Evolutionary conservation across 2,888 invertebrate species (phyloP).

Genomic region (Druceiella hillmani): DNA sequence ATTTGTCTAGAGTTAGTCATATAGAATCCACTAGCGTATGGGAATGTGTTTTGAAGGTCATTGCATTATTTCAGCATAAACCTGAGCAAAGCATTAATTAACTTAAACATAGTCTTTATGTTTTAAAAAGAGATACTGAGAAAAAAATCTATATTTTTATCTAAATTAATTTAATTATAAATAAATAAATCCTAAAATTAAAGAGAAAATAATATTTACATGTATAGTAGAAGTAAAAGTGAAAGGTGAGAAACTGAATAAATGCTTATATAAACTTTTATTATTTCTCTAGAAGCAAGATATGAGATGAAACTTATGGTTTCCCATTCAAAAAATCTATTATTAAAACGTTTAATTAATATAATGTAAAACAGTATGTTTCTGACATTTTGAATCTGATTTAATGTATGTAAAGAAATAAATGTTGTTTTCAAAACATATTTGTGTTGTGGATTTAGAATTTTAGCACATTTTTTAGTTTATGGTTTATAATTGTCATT

Average conservation of each 20-base stretch:
- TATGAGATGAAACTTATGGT: conserved; percentile 41
- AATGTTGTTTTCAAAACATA: conserved; percentile 53
- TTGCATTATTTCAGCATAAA: no score
- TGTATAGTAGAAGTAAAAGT: conserved; percentile 46
- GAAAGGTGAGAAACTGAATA: conserved; percentile 37
- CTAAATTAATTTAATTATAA: conserved; percentile 45
- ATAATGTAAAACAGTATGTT: conserved; percentile 51
- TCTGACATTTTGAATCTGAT: conserved; percentile 54
- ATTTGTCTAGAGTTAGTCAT: no score
- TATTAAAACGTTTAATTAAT: conserved; percentile 46
- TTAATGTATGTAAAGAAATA: conserved; percentile 52
- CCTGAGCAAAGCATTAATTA: no score
- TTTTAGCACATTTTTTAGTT: no score
- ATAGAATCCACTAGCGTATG: no score
- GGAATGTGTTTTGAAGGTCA: no score
- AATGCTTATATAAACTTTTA: conserved; percentile 40
- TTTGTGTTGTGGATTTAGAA: no score
- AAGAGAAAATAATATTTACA: conserved; percentile 47
- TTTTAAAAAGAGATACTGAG: conserved; percentile 37
- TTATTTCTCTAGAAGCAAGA: conserved; percentile 34
- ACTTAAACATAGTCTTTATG: no score
- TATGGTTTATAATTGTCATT: no score
- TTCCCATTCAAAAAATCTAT: conserved; percentile 49
- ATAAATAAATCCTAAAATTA: conserved; percentile 48
- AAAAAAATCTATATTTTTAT: conserved; percentile 49